Evolutionary conservation across 2,113 vertebrate species (phyloP).

Genomic region (Callospermophilus lateralis): DNA sequence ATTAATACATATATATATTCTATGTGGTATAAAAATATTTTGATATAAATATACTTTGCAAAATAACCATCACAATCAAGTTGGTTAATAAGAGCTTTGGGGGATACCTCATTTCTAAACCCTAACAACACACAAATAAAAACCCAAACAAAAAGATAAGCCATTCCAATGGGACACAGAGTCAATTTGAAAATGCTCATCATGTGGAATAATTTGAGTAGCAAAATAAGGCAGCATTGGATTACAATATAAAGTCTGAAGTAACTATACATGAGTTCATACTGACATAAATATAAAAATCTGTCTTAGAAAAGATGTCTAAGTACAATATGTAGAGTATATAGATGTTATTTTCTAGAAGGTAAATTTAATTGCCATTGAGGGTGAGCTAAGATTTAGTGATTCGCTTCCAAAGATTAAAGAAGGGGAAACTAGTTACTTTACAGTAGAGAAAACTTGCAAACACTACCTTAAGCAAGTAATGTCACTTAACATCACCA

Average conservation of each 20-base stretch:
- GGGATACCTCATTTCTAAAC: too few species aligned
- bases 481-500: too few species aligned
- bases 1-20: too few species aligned
- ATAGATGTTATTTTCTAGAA: neutral
- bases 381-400: neutral
- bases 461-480: neutral
- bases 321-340: neutral
- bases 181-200: neutral
- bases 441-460: too few species aligned
- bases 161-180: neutral
- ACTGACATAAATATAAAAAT: neutral
- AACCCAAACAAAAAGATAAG: neutral
- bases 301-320: neutral
- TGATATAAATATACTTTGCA: too few species aligned
- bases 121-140: neutral
- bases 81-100: too few species aligned
- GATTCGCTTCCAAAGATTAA: neutral
- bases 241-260: neutral
- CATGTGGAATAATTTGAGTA: neutral
- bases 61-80: too few species aligned
- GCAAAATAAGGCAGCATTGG: neutral
- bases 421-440: neutral
- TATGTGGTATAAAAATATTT: too few species aligned
- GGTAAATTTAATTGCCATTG: neutral
- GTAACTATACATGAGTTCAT: neutral